Conservation (phyloP, 2,113 vertebrate genomes). For the Laticauda colubrina region DNA sequence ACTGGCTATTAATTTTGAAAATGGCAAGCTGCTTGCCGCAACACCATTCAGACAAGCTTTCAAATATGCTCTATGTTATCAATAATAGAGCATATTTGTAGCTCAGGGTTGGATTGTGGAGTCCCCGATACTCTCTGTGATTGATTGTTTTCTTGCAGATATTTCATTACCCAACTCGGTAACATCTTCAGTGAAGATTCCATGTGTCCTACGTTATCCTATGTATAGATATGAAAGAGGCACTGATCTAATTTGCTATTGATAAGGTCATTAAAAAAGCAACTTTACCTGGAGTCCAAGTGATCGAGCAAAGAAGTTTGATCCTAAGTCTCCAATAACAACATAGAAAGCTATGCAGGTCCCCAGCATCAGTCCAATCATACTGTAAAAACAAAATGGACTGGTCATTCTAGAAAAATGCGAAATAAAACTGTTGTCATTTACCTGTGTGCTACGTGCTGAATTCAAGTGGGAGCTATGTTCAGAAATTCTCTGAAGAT, state of each 20-base stretch:
- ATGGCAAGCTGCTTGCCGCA: fast-evolving
- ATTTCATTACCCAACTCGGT: background rate
- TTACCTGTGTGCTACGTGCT: background rate
- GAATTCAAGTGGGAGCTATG: fast-evolving
- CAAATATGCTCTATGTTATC: background rate
- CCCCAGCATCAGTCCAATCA: conserved; percentile 98
- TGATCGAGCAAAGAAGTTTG: conserved; percentile 91
- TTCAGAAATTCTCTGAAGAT: background rate
- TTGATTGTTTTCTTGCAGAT: background rate
- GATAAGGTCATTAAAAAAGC: fast-evolving
- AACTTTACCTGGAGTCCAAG: conserved; percentile 85
- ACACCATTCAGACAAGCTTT: fast-evolving
- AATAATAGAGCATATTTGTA: background rate
- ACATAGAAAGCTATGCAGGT: conserved; percentile 98
- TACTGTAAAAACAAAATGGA: conserved; percentile 62
- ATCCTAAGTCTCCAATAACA: conserved; percentile 94
- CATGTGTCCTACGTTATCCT: background rate
- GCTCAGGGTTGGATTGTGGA: background rate
- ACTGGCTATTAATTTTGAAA: background rate
- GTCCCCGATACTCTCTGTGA: background rate
- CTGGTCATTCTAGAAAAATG: background rate
- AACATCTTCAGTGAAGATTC: background rate
- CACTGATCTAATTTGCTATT: background rate
- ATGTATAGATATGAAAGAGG: background rate
- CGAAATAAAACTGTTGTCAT: background rate